A percentile compares a stretch with the other conserved stretches of the same genome.
phyloP scores from a whole-genome alignment of 2,888 invertebrate species.

The Campopleginae sp. region DNA sequence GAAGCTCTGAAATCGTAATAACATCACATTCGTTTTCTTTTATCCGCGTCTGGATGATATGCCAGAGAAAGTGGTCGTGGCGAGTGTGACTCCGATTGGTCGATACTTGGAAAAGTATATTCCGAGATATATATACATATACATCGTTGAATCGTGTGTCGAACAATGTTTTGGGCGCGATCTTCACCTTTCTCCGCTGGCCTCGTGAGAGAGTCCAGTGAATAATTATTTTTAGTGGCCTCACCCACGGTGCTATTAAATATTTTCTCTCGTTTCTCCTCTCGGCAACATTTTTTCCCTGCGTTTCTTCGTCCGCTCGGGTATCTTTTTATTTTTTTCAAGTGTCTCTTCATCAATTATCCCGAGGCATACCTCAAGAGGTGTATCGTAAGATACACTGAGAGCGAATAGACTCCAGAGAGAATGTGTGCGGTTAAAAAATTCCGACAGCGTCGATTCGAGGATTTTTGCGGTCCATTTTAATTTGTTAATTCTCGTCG shows the following conservation, averaged over 20 bases:
- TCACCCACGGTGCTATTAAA: slow-evolving; percentile 58
- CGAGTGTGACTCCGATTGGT: slow-evolving; percentile 56
- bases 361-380: not conserved
- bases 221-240: slow-evolving; percentile 47
- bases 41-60: slow-evolving; percentile 40
- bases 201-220: slow-evolving; percentile 36
- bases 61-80: slow-evolving; percentile 62
- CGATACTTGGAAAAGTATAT: slow-evolving; percentile 61
- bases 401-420: not conserved
- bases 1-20: slow-evolving; percentile 40
- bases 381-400: not conserved
- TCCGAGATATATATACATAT: slow-evolving; percentile 46
- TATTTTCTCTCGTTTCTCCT: slow-evolving; percentile 59
- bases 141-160: slow-evolving; percentile 10
- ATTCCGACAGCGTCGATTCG: slow-evolving; percentile 22
- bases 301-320: not conserved
- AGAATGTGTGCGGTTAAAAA: not conserved
- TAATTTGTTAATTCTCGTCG: slow-evolving; percentile 44
- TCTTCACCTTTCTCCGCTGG: slow-evolving; percentile 63
- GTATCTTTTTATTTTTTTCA: not conserved
- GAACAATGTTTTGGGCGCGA: slow-evolving; percentile 55
- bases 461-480: slow-evolving; percentile 26
- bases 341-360: slow-evolving; percentile 27
- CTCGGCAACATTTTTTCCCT: slow-evolving; percentile 1
- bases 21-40: slow-evolving; percentile 60